Evolutionary conservation across 2,113 vertebrate species (phyloP).

Genomic region (Melanocharis versteri): DNA sequence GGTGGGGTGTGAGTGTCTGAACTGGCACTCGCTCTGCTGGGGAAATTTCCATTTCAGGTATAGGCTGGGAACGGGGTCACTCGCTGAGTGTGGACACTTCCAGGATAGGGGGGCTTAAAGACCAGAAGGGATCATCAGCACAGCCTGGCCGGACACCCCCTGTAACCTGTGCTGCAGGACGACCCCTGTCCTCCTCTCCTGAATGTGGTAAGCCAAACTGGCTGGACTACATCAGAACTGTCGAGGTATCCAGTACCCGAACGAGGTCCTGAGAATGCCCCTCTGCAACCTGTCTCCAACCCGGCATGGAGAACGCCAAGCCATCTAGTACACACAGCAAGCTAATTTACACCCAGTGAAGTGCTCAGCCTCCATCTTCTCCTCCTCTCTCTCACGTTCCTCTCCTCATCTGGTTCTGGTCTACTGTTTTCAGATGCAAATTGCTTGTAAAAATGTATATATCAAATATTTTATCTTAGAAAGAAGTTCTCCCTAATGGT

Average conservation of each 20-base stretch:
- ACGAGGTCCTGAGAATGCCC: neutral
- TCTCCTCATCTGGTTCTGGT: neutral
- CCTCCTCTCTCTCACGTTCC: neutral
- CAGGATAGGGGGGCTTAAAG: neutral
- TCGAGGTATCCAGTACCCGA: neutral
- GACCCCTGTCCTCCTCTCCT: neutral
- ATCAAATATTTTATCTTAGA: neutral
- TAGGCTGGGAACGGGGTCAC: neutral
- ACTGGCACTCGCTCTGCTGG: neutral
- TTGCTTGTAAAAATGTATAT: neutral
- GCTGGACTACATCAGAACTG: neutral
- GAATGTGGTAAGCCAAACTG: neutral
- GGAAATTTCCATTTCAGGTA: neutral
- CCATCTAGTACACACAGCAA: neutral
- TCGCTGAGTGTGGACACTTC: fast-evolving
- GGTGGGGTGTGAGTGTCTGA: neutral
- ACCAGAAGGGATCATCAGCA: neutral
- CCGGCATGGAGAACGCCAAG: neutral
- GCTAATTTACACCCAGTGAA: neutral
- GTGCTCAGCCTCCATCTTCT: neutral
- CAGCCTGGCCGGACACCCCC: neutral
- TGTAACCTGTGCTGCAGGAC: neutral
- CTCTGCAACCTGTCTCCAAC: neutral
- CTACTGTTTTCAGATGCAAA: neutral
- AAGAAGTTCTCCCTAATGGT: neutral